phyloP scores from a whole-genome alignment of 2,797 vertebrate genomes.

The Cheirogaleus major region DNA sequence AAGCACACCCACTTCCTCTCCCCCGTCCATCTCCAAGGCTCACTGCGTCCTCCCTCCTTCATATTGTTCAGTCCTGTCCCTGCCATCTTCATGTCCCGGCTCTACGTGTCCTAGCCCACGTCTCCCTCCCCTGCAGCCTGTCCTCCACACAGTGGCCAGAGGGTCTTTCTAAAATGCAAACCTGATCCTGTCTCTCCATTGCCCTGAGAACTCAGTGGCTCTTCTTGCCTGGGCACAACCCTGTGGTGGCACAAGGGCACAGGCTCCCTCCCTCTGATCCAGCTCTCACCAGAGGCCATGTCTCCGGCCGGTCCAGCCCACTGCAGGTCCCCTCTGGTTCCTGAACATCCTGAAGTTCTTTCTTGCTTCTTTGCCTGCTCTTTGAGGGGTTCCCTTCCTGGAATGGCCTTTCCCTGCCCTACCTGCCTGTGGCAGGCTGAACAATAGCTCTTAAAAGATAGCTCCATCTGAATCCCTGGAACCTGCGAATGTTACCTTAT shows the following conservation, averaged over 20 bases:
- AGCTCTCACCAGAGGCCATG: not conserved
- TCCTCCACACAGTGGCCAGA: not conserved
- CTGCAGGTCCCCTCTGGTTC: not conserved
- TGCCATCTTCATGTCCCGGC: not conserved
- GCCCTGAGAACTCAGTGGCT: not conserved
- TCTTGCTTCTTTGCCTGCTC: not conserved
- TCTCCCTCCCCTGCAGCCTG: not conserved
- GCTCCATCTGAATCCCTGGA: not conserved
- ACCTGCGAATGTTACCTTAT: not conserved
- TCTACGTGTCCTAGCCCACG: not conserved
- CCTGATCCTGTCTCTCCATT: not conserved
- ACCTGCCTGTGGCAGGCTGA: not conserved
- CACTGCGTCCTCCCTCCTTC: accelerated
- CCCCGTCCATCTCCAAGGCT: not conserved
- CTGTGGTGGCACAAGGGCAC: not conserved
- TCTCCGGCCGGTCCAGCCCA: not conserved
- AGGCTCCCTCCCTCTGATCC: too few species aligned
- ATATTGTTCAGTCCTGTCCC: not conserved
- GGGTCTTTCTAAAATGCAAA: not conserved
- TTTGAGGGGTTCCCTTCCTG: not conserved
- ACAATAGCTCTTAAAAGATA: not conserved
- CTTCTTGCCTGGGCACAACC: not conserved
- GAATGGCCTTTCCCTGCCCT: not conserved
- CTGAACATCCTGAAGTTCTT: not conserved
- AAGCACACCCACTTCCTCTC: not conserved